phyloP scores from a whole-genome alignment of 2,113 vertebrate species.

The Sula dactylatra region DNA sequence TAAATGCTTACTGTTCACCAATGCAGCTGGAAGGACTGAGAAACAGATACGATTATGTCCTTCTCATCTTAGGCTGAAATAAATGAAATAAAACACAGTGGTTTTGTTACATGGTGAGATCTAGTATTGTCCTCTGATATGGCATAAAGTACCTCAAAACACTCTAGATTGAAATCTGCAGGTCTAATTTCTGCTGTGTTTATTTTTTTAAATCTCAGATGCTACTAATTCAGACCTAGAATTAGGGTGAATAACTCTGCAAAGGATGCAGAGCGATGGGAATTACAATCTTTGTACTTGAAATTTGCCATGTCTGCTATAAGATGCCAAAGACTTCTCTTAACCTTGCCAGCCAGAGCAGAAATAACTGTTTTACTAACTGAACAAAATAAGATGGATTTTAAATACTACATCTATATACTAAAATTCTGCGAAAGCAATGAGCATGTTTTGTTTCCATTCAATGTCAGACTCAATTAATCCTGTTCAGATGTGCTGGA shows the following conservation, averaged over 20 bases:
- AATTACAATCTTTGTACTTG: background rate
- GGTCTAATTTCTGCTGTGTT: background rate
- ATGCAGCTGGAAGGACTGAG: background rate
- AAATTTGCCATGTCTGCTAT: background rate
- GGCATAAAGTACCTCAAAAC: background rate
- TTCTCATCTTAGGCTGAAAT: background rate
- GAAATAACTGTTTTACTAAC: background rate
- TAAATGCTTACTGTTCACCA: background rate
- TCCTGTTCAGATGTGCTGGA: background rate
- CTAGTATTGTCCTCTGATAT: background rate
- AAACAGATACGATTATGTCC: background rate
- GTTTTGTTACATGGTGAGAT: background rate
- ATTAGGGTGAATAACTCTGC: background rate
- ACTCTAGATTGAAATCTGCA: background rate
- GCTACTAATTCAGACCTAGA: background rate
- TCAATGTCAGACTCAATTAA: background rate
- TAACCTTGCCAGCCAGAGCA: background rate
- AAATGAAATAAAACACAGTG: background rate
- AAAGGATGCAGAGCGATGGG: background rate
- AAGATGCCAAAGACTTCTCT: background rate
- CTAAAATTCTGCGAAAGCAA: background rate
- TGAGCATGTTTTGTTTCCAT: background rate
- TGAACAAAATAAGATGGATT: background rate
- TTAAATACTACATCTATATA: background rate
- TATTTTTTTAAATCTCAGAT: background rate